Evolutionary conservation across 2,888 invertebrate genomes (phyloP).

Genomic region (Phytoseiulus persimilis): DNA sequence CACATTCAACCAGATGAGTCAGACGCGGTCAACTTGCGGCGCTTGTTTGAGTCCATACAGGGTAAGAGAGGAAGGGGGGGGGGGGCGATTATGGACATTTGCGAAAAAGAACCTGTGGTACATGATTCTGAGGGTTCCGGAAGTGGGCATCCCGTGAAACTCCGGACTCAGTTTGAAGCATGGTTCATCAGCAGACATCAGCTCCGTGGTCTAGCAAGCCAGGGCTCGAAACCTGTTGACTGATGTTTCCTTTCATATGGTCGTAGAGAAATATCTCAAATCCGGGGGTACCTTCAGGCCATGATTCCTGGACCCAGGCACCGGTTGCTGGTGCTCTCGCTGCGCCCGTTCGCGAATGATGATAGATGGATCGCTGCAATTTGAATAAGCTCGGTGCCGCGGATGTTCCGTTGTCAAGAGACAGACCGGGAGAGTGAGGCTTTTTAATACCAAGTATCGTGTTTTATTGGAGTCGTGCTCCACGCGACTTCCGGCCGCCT

Average conservation of each 20-base stretch:
- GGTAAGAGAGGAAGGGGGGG: no score
- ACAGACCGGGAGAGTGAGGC: neutral
- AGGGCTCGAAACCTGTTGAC: no score
- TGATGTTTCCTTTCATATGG: neutral
- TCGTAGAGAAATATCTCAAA: neutral
- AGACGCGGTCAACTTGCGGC: neutral
- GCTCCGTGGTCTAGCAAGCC: no score
- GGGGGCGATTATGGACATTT: no score
- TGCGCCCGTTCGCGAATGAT: neutral
- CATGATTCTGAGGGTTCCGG: no score
- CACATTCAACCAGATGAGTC: neutral
- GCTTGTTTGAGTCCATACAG: neutral
- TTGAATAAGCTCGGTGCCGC: neutral
- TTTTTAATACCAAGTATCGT: neutral
- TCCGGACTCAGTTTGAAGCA: no score
- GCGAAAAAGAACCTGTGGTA: no score
- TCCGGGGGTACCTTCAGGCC: neutral
- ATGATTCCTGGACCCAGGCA: neutral
- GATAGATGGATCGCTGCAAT: neutral
- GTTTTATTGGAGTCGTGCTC: conserved; percentile 5
- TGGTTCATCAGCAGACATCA: no score
- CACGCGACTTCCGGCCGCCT: neutral
- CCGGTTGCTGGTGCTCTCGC: neutral
- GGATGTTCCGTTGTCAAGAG: neutral
- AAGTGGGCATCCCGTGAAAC: no score